Conservation (phyloP, 2,888 invertebrate genomes). For the Ferdinandea cuprea region DNA sequence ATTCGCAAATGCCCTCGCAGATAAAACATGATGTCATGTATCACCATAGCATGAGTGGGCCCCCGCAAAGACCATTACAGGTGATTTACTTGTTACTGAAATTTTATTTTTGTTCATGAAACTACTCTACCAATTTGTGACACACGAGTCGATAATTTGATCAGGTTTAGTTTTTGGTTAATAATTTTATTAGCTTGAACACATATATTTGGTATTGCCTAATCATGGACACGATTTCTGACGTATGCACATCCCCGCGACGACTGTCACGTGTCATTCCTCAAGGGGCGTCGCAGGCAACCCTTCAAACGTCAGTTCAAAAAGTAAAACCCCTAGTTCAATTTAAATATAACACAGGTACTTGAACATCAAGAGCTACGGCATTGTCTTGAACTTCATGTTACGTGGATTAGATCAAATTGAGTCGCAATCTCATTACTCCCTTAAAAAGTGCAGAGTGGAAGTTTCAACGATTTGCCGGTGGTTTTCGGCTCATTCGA, state of each 20-base stretch:
- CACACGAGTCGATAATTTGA: constrained; percentile 73
- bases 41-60: constrained; percentile 92
- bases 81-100: constrained; percentile 83
- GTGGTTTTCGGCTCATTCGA: constrained; percentile 73
- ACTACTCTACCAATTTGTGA: constrained; percentile 68
- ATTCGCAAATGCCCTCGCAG: constrained; percentile 89
- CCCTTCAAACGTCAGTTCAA: constrained; percentile 45
- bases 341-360: constrained; percentile 72
- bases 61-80: constrained; percentile 94
- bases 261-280: constrained; percentile 82
- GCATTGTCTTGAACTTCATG: constrained; percentile 66
- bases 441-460: constrained; percentile 33
- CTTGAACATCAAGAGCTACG: constrained; percentile 65
- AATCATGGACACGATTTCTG: constrained; percentile 82
- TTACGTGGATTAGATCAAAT: constrained; percentile 70
- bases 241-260: constrained; percentile 81
- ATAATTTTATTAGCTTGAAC: constrained; percentile 72
- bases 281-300: constrained; percentile 78
- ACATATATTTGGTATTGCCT: constrained; percentile 55
- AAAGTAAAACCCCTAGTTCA: constrained; percentile 40
- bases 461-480: constrained; percentile 49
- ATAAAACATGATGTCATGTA: constrained; percentile 98
- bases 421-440: constrained; percentile 63
- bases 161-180: constrained; percentile 67
- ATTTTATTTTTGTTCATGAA: constrained; percentile 22